Base-by-base conservation (phyloP, 2,797 vertebrate genomes). In the Siniperca undulata region DNA sequence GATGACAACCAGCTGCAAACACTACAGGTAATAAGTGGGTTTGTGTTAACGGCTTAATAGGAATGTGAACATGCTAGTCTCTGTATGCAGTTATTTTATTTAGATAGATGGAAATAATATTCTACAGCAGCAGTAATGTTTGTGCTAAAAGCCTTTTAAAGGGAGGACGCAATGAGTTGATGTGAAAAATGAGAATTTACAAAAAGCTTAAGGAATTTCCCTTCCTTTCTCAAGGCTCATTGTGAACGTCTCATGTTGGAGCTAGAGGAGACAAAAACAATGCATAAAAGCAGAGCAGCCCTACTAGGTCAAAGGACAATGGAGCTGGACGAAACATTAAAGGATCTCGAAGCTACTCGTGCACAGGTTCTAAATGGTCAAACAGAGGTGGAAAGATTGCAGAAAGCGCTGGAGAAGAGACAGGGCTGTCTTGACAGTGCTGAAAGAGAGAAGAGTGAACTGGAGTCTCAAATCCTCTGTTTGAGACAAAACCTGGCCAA, bases 381-480 rank as follows among this genome's bases (percentile, higher is more conserved):
- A 36, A 83, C 76, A 34, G 94, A 96, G 80, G 75, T 95, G 5
- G 67, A 3, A 76, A 87, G 79, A 20, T 87, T 97, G 11, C 92
- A 81, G 82, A 82, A 81, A n/a, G 93, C 96, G 83, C 81, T 96
- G n/a, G 66, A 10, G 84, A 88, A 85, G 16, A 95, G 84, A 62
- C 82, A 89, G 3, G 53, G 89, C 67, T 40, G 79, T 52, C 80
- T 96, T 83, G 75, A 91, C 13, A 68, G 56, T 38, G 70, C 94
- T 24, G 73, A 94, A 83, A 91, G 93, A 61, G 95, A 94, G 73
- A 97, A 94, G 79, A 40, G 52, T 3, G 90, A 92, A n/a, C 79
- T 97, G 60, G 93, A 94, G 81, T 92, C 94, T 52, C 93, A 88
- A 70, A 78, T 98, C 1, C 65, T 74, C 72, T 86, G 7, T 13